phyloP scores from a whole-genome alignment of 92 coral and sea anemone genomes.

The Heteractis magnifica region DNA sequence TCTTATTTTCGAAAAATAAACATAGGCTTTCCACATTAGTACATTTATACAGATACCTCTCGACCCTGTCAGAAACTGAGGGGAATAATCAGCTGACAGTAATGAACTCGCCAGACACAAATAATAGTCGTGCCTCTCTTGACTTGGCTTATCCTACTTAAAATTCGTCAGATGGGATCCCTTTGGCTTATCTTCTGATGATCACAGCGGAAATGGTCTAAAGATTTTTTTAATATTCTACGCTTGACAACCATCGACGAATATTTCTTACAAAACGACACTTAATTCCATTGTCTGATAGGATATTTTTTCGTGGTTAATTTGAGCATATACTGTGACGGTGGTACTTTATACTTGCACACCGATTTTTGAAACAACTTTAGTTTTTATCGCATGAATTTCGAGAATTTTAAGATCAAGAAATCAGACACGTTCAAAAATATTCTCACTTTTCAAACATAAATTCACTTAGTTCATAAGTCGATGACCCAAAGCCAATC shows the following conservation, averaged over 20 bases:
- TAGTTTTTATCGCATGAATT: neutral
- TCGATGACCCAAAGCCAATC: constrained; percentile 25
- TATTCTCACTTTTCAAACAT: constrained; percentile 1
- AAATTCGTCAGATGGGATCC: constrained; percentile 3
- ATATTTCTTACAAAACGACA: neutral
- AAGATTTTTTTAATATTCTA: neutral
- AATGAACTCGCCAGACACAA: neutral
- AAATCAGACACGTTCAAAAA: neutral
- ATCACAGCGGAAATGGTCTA: constrained; percentile 1
- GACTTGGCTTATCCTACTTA: constrained; percentile 2
- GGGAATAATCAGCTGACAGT: neutral
- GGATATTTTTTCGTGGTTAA: neutral
- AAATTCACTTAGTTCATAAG: neutral
- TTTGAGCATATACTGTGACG: no score
- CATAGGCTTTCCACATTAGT: neutral
- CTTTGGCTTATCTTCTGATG: constrained; percentile 4
- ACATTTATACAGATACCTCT: neutral
- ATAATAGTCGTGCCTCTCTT: neutral
- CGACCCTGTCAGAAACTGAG: neutral
- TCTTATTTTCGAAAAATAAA: neutral
- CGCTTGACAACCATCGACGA: neutral
- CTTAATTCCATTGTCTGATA: neutral
- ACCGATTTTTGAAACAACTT: no score
- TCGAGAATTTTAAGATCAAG: neutral
- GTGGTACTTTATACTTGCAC: no score